Percentiles rank a stretch among this genome's conserved stretches.
phyloP scores from a whole-genome alignment of 2,888 invertebrate species.

The Apantesis nais region DNA sequence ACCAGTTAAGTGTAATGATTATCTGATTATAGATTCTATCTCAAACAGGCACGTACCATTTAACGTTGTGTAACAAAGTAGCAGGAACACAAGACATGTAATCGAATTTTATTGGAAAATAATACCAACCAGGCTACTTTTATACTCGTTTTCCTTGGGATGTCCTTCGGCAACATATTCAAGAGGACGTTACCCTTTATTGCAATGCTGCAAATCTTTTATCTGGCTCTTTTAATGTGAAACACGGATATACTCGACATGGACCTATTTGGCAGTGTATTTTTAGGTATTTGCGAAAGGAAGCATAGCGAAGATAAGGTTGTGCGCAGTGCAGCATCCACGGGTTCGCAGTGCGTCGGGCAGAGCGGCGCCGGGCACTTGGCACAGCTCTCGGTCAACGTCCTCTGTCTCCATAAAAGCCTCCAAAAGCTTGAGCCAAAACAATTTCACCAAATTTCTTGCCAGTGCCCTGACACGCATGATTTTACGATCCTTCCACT shows the following conservation, averaged over 20 bases:
- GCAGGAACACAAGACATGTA: constrained; percentile 61
- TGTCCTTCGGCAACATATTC: constrained; percentile 57
- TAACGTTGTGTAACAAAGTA: constrained; percentile 68
- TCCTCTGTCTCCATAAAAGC: constrained; percentile 80
- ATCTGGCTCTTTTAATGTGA: constrained; percentile 35
- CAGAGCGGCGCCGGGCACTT: constrained; percentile 81
- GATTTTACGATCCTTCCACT: constrained; percentile 76
- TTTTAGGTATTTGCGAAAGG: constrained; percentile 71
- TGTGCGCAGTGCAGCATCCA: constrained; percentile 79
- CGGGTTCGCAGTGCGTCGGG: constrained; percentile 77
- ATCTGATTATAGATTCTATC: constrained; percentile 28
- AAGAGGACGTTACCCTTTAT: constrained; percentile 46
- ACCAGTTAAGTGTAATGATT: constrained; percentile 31
- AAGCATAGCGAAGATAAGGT: constrained; percentile 66
- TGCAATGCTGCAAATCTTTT: constrained; percentile 32
- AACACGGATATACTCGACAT: constrained; percentile 35
- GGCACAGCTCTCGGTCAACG: constrained; percentile 82
- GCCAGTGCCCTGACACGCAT: constrained; percentile 79
- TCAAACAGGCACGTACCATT: constrained; percentile 26
- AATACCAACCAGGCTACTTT: constrained; percentile 50
- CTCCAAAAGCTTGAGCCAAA: constrained; percentile 78
- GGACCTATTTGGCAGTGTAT: constrained; percentile 74
- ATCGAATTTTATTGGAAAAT: constrained; percentile 56
- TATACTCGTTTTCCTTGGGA: constrained; percentile 51
- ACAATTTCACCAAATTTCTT: constrained; percentile 84